Evolutionary conservation across 2,113 vertebrate species (phyloP), one percentile per base, ranked within the genome.

Genomic region (Anhinga rufa): DNA sequence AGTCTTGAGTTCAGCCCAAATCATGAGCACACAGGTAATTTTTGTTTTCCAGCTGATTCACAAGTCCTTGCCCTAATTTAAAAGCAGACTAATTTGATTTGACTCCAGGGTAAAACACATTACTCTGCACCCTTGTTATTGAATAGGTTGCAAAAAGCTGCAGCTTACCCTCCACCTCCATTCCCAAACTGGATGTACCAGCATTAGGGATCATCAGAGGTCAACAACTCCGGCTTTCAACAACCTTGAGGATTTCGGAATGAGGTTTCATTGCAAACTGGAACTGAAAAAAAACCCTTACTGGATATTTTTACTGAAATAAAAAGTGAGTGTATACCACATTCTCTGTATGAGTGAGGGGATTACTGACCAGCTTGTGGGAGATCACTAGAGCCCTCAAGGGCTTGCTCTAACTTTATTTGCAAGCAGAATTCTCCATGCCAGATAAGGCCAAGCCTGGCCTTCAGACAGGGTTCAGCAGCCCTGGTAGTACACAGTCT

Each of bases 11-110:
- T 62, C 29, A 70, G 44, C 44, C 24, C 20, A 71, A 52, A 44
- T 28, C 46, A 61, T 0, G 3, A 52, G 25, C 28, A 69, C 0
- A 0, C 20, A 51, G 46, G 12, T 40, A 60, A 29, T 44, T 58
- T 76, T 31, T 85, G 11, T 66, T 76, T 15, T 85, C 16, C 22
- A 54, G n/a, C 13, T 31, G 40, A 49, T 36, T 57, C 36, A 52
- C 21, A 40, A 57, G 52, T 51, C 54, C 32, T 40, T 82, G n/a
- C 14, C 46, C 14, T 42, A 18, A 0, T 40, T 66, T 51, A 57
- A 82, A 49, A 72, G 6, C 40, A 64, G 54, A 32, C 7, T 49
- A 24, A 75, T 71, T 64, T 57, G 22, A 26, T 51, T 70, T 86
- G 21, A 38, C n/a, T 61, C 20, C 25, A 14, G 68, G 55, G 22